A percentile compares a stretch with the other conserved stretches of the same genome.
phyloP scores from a whole-genome alignment of 1,140 invertebrate species.

The Plectrocnemia conspersa region DNA sequence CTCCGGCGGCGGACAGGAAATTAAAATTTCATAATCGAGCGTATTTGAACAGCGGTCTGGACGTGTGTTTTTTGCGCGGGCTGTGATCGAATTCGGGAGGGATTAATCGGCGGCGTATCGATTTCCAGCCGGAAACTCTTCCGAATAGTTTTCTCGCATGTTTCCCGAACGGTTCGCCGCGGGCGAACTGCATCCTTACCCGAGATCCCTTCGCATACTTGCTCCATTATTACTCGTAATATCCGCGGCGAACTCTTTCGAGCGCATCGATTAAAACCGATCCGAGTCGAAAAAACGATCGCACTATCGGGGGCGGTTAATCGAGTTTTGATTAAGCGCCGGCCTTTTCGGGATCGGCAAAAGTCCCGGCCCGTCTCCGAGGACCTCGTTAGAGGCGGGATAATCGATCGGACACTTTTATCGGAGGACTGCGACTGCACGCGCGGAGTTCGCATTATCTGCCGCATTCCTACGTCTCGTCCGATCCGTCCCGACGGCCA shows the following conservation, averaged over 20 bases:
- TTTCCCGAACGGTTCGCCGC: slow-evolving; percentile 4
- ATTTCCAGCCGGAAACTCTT: not conserved
- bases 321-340: slow-evolving; percentile 2
- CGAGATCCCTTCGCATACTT: slow-evolving; percentile 25
- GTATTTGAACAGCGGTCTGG: no score
- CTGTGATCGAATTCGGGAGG: not conserved
- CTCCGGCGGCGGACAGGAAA: slow-evolving; percentile 13
- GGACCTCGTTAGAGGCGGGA: slow-evolving; percentile 10
- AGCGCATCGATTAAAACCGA: not conserved
- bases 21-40: slow-evolving; percentile 34
- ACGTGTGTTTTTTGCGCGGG: slow-evolving; percentile 3
- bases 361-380: slow-evolving; percentile 1
- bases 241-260: not conserved
- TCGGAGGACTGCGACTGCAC: not conserved
- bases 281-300: not conserved
- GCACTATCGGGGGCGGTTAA: not conserved
- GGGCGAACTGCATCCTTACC: slow-evolving; percentile 12
- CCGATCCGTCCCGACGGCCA: no score
- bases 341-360: not conserved
- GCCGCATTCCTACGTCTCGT: no score
- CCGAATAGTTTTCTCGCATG: slow-evolving; percentile 21
- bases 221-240: slow-evolving; percentile 23
- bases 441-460: slow-evolving; percentile 10
- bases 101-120: not conserved
- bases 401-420: not conserved